Conservation (phyloP, 2,888 invertebrate genomes). For the Dolomedes plantarius region DNA sequence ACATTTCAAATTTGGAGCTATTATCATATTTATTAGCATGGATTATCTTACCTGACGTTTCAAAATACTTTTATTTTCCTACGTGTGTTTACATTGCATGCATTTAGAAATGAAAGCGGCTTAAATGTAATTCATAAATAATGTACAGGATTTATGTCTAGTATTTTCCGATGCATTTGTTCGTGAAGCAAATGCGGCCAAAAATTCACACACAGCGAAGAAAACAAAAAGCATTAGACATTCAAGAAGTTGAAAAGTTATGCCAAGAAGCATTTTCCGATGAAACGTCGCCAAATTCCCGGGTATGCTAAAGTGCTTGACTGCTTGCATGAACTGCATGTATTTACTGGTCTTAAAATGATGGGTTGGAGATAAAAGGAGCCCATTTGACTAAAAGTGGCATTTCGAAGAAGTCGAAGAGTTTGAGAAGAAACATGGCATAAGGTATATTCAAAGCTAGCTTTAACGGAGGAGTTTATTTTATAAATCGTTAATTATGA, state of each 20-base stretch:
- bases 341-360: conserved; percentile 43
- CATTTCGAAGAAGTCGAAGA: neutral
- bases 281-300: conserved; percentile 9
- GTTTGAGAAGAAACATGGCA: neutral
- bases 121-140: neutral
- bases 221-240: neutral
- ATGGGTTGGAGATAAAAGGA: conserved; percentile 48
- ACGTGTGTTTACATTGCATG: no score
- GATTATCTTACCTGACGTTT: no score
- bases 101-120: no score
- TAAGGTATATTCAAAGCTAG: neutral
- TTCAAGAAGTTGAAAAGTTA: conserved; percentile 64
- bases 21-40: no score
- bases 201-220: neutral
- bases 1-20: no score
- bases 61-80: no score
- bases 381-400: conserved; percentile 42
- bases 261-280: conserved; percentile 16
- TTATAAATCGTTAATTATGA: no score
- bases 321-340: conserved; percentile 30
- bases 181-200: neutral
- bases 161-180: neutral
- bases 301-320: conserved; percentile 38
- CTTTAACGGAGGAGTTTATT: no score
- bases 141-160: neutral